Base-by-base conservation (phyloP, 2,888 invertebrate genomes). In the Tanypteryx hageni region DNA sequence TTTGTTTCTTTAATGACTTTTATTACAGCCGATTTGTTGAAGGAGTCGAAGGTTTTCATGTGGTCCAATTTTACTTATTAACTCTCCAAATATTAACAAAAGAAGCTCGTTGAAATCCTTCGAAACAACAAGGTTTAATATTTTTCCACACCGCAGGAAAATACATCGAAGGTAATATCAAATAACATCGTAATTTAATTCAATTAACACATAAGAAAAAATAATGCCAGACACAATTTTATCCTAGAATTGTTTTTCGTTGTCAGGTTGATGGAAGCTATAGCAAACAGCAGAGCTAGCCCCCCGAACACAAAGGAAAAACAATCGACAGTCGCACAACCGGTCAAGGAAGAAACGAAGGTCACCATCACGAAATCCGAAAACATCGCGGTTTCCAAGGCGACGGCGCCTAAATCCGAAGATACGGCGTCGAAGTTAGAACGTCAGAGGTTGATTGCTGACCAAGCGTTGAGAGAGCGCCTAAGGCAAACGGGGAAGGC, bases 241-340 rank as follows among this genome's bases (percentile, higher is more conserved):
- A 27, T 27, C 13, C 76, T 22, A 27, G 10, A 22, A 14, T 76
- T 76, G 27, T 27, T 76, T 76, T 76, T 27, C 27, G 22, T 76
- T 27, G 76, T 44, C 89, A 89, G 89, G 89, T 64, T 89, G 44
- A 31, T 89, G 68, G 89, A 89, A 16, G 89, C 89, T 27, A 64
- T 76, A 1, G 8, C 76, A 27, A 76, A 76, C 76, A 76, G 76
- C 27, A 76, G 76, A 76, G 22, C 76, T 13, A 76, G 27, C 2
- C 22, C 76, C 61, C 2, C 61, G 0, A 76, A 22, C 7, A 89
- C 64, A 68, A 76, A 89, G 89, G 89, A 64, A 89, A 68, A 44
- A 56, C 59, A 11, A n/a, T 11, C 68, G 2, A 11, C 31, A 11
- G 18, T 44, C 89, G 31, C 18, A 22, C 14, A 61, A 31, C 64